phyloP scores from a whole-genome alignment of 2,888 invertebrate species.

The Gerosis bhagava region DNA sequence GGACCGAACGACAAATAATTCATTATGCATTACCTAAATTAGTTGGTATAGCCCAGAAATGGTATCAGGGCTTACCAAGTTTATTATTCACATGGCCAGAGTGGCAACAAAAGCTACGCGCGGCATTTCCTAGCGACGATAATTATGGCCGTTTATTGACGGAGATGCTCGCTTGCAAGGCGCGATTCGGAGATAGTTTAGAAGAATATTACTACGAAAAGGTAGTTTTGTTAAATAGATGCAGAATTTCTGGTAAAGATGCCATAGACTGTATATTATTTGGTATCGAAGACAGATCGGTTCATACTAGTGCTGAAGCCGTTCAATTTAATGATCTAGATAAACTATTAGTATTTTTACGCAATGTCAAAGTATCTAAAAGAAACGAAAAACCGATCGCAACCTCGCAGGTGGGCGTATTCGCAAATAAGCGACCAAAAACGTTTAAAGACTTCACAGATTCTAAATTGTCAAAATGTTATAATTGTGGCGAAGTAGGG shows the following conservation, averaged over 20 bases:
- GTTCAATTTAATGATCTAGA: constrained; percentile 27
- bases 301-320: constrained; percentile 30
- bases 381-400: no score
- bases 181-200: constrained; percentile 20
- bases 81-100: not conserved
- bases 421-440: no score
- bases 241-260: constrained; percentile 21
- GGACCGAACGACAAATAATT: constrained; percentile 24
- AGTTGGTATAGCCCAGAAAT: constrained; percentile 20
- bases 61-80: constrained; percentile 21
- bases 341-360: constrained; percentile 27
- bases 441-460: no score
- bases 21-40: constrained; percentile 27
- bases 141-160: constrained; percentile 28
- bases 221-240: constrained; percentile 26
- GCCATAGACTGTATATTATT: constrained; percentile 29
- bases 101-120: constrained; percentile 23
- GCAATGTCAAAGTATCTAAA: constrained; percentile 25
- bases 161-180: not conserved
- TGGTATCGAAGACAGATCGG: constrained; percentile 26
- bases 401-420: no score
- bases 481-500: no score
- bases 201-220: constrained; percentile 30
- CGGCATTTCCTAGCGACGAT: constrained; percentile 29
- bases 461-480: no score